Base-by-base conservation (phyloP, 2,797 vertebrate genomes). In the Gymnoscopelus braueri region DNA sequence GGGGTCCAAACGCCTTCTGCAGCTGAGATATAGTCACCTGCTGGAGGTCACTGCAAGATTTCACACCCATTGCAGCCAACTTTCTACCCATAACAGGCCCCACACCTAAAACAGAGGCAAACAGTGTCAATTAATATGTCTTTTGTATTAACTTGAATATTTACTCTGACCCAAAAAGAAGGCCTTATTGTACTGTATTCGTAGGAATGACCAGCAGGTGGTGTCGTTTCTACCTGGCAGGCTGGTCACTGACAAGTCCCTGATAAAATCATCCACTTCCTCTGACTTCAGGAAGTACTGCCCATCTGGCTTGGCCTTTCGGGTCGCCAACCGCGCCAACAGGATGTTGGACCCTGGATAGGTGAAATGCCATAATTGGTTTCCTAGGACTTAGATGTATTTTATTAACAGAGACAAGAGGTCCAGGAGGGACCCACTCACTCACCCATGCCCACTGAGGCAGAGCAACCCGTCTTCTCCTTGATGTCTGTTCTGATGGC, bases 361-460 rank as follows among this genome's bases (percentile, higher is more conserved):
- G 51, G 84, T n/a, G 59, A 56, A 56, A 51, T 81, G 51, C 52
- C 47, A 67, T 15, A 76, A 44, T 24, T 26, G 69, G 24, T 61
- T 47, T 19, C 24, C 47, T 23, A 74, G 44, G 6, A 35, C 29
- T 9, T 71, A 74, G 3, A 65, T 81, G 14, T 58, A 69, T 66
- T 74, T 10, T 15, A 32, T 23, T 1, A 19, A 58, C 12, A 15
- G 47, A 65, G 12, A 52, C 2, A 7, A 35, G n/a, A 49, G 9
- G 26, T 4, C 2, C 50, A 58, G 64, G 48, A 58, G 49, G 59
- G 57, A 81, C 19, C 19, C 14, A 47, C n/a, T 0, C 63, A 91
- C 96, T 91, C 70, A 99, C 98, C 95, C 93, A 99, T 98, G 79
- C 98, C 98, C 88, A 98, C 91, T 61, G 98, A 99, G 76, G 97